These are phyloP conservation scores for Muricea muricata DNA, from an alignment of 92 coral and sea anemone species.

Conservation along the genomic window DNA sequence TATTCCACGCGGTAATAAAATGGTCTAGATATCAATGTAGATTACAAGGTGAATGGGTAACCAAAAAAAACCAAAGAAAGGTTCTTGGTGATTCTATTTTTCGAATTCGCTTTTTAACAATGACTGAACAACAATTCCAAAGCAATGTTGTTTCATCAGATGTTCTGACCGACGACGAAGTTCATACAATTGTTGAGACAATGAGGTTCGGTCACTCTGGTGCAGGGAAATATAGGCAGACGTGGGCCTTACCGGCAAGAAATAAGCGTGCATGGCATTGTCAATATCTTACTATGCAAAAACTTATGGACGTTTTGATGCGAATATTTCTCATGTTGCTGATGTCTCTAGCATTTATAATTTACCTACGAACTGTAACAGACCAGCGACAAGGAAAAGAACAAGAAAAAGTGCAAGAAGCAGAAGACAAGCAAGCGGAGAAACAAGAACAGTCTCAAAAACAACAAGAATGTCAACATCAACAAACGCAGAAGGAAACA, in stretches of 20 bases:
- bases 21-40: neutral
- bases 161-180: neutral
- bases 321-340: too few species aligned
- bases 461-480: neutral
- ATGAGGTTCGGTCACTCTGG: neutral
- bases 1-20: neutral
- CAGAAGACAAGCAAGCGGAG: neutral
- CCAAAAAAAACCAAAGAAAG: neutral
- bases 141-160: neutral
- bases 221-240: neutral
- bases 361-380: too few species aligned
- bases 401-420: neutral
- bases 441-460: neutral
- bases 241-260: neutral
- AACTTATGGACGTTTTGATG: neutral
- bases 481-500: neutral
- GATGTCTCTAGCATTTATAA: too few species aligned
- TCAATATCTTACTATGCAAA: neutral
- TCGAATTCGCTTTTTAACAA: neutral
- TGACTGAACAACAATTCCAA: neutral
- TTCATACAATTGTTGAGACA: neutral
- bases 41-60: neutral
- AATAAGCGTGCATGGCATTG: neutral
- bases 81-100: neutral
- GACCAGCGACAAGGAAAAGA: neutral